Conservation (phyloP, 2,113 vertebrate genomes). For the Columba janthina region DNA sequence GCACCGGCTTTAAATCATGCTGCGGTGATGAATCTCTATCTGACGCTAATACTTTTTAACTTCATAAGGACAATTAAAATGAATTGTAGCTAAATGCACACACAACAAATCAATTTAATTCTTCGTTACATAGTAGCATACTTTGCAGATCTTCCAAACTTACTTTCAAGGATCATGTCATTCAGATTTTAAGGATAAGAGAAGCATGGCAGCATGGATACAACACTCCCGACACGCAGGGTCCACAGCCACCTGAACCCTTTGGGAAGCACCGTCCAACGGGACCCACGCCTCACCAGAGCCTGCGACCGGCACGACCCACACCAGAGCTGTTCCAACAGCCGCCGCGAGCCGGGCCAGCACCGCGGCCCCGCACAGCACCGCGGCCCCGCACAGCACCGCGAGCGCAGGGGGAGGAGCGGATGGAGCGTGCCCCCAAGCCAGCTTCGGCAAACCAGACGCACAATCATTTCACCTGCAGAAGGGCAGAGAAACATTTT, state of each 20-base stretch:
- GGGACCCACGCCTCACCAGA: background rate
- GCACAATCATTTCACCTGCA: background rate
- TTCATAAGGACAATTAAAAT: conserved; percentile 84
- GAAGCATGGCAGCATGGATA: background rate
- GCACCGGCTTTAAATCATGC: conserved; percentile 73
- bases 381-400: too few species aligned
- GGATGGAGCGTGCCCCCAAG: background rate
- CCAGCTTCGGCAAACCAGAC: background rate
- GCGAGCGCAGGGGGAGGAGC: background rate
- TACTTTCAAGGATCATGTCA: conserved; percentile 40
- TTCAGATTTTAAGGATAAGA: conserved; percentile 5
- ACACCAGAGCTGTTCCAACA: too few species aligned
- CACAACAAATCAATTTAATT: conserved; percentile 74
- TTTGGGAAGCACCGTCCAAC: background rate
- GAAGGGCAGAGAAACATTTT: background rate
- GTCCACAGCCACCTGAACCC: background rate
- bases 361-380: background rate
- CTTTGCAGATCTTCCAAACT: conserved; percentile 67
- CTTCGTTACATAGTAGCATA: conserved; percentile 49
- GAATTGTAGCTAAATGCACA: conserved; percentile 80
- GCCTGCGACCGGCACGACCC: background rate
- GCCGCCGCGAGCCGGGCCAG: too few species aligned
- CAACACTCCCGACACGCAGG: background rate
- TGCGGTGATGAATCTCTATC: conserved; percentile 78
- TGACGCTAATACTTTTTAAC: conserved; percentile 83